phyloP scores from a whole-genome alignment of 2,797 vertebrate genomes.

The Hipposideros larvatus region DNA sequence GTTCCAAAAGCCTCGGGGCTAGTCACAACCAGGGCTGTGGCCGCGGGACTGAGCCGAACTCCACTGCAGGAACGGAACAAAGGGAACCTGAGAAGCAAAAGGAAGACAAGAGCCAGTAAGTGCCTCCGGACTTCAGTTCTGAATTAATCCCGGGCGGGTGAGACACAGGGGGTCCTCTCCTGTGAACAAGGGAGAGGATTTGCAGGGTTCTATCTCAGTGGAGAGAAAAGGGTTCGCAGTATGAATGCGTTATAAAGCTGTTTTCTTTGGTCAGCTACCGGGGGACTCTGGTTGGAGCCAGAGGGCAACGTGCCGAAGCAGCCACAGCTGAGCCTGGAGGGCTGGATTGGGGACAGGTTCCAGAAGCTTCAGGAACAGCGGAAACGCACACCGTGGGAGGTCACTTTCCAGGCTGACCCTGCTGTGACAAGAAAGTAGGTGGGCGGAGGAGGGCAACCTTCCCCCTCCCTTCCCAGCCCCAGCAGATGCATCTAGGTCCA shows the following conservation, averaged over 20 bases:
- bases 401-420: background rate
- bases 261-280: background rate
- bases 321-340: background rate
- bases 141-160: background rate
- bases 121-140: background rate
- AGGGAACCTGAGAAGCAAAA: too few relatives aligned
- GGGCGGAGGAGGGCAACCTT: background rate
- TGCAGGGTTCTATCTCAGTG: too few relatives aligned
- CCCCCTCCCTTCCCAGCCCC: background rate
- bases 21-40: background rate
- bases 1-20: background rate
- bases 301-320: background rate
- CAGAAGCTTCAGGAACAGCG: background rate
- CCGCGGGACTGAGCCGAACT: background rate
- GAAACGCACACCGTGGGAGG: background rate
- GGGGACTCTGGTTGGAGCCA: background rate
- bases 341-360: background rate
- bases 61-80: background rate
- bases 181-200: too few relatives aligned
- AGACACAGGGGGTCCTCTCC: too few relatives aligned
- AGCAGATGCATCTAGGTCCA: too few relatives aligned
- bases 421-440: background rate
- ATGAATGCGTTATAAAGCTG: background rate
- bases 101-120: accelerated
- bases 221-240: background rate